Evolutionary conservation across 2,113 vertebrate genomes (phyloP).

Genomic region (Forbesichthys agassizii): DNA sequence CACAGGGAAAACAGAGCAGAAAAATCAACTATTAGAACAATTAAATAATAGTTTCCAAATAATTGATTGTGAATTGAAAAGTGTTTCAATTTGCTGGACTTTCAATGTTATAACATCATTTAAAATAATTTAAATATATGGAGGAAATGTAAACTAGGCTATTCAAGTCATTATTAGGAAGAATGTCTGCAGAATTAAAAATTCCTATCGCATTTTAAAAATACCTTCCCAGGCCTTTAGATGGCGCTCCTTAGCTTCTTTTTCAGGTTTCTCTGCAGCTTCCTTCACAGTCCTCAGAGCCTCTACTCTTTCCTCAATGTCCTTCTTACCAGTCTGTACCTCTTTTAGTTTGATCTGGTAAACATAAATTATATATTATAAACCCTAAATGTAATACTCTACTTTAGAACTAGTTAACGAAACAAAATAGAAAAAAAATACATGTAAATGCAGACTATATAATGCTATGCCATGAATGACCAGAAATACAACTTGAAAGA

Average conservation of each 20-base stretch:
- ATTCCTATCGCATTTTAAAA: background rate
- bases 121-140: background rate
- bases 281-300: slow-evolving; percentile 80
- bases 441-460: too few relatives aligned
- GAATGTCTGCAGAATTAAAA: background rate
- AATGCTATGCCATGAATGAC: too few relatives aligned
- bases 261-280: slow-evolving; percentile 83
- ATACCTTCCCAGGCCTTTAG: slow-evolving; percentile 87
- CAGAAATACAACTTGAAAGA: too few relatives aligned
- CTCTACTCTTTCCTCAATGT: slow-evolving; percentile 81
- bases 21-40: too few relatives aligned
- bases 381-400: background rate
- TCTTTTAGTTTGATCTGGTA: slow-evolving; percentile 79
- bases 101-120: too few relatives aligned
- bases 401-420: background rate
- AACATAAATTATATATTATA: slow-evolving; percentile 1
- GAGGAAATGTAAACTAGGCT: background rate
- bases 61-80: too few relatives aligned
- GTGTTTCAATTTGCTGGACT: too few relatives aligned
- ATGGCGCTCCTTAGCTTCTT: slow-evolving; percentile 86
- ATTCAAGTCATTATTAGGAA: too few relatives aligned
- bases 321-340: slow-evolving; percentile 76
- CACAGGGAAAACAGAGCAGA: too few relatives aligned
- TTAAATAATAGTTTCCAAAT: too few relatives aligned
- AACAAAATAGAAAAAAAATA: too few relatives aligned